These are phyloP conservation scores for Bhutanitis thaidina DNA, from an alignment of 2,888 invertebrate species.

Conservation along the genomic window DNA sequence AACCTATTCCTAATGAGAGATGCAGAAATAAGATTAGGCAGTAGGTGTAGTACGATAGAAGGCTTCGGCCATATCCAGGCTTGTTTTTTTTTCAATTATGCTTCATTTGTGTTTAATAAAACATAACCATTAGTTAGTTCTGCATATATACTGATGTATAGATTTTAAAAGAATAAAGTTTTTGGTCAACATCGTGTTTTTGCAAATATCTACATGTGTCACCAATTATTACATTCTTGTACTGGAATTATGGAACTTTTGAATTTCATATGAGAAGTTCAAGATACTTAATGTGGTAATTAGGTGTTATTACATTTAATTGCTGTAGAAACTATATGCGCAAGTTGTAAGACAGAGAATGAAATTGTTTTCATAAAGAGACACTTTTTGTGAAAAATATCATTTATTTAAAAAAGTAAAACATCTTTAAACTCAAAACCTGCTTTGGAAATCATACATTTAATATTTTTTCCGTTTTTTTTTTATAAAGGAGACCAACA, in stretches of 20 bases:
- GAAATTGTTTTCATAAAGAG: slow-evolving; percentile 6
- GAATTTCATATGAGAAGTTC: slow-evolving; percentile 13
- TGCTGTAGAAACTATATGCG: slow-evolving; percentile 9
- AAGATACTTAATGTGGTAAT: slow-evolving; percentile 13
- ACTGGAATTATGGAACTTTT: slow-evolving; percentile 6
- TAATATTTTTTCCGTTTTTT: too few relatives aligned
- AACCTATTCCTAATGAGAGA: slow-evolving; percentile 9
- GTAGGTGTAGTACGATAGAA: not conserved
- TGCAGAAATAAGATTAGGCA: not conserved
- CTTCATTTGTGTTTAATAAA: not conserved
- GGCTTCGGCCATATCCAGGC: not conserved
- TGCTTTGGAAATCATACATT: too few relatives aligned
- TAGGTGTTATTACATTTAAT: slow-evolving; percentile 18
- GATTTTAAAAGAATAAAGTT: too few relatives aligned
- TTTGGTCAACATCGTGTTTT: not conserved
- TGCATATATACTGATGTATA: too few relatives aligned
- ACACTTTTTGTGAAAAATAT: slow-evolving; percentile 4
- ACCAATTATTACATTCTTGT: slow-evolving; percentile 12
- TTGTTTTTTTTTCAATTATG: not conserved
- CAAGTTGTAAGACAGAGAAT: slow-evolving; percentile 1
- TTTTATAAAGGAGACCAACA: too few relatives aligned
- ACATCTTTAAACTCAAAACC: not conserved
- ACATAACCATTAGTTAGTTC: too few relatives aligned
- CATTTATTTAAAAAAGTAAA: not conserved
- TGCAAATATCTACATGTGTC: not conserved